A percentile compares a stretch with the other conserved stretches of the same genome.
Evolutionary conservation across 2,113 vertebrate genomes (phyloP).

Genomic region (Odocoileus hemionus): DNA sequence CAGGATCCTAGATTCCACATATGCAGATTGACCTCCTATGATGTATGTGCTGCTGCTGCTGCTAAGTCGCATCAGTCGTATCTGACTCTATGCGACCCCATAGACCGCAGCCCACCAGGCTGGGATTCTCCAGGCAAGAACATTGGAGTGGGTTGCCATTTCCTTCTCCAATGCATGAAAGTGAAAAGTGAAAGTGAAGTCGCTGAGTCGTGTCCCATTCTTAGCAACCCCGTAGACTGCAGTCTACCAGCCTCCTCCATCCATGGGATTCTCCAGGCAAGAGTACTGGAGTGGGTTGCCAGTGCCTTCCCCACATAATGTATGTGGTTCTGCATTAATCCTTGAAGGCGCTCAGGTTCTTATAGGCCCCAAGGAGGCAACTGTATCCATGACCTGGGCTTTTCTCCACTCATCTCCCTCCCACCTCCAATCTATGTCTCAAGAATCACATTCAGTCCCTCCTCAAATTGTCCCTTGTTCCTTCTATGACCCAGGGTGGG

Average conservation of each 20-base stretch:
- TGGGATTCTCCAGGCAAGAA: no score
- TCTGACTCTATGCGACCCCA: no score
- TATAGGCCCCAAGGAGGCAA: background rate
- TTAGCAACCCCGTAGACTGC: no score
- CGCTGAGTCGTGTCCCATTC: accelerated
- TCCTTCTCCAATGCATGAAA: no score
- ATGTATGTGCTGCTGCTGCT: background rate
- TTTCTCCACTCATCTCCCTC: background rate
- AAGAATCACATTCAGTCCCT: background rate
- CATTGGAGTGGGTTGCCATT: no score
- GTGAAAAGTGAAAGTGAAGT: no score
- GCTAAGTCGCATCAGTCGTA: no score
- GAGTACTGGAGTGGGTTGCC: no score
- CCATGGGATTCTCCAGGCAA: no score
- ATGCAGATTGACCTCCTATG: background rate
- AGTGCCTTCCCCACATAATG: accelerated
- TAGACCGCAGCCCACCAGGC: no score
- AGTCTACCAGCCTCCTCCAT: no score
- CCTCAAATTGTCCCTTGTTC: background rate
- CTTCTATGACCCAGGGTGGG: no score
- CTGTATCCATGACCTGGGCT: background rate
- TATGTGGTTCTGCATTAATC: background rate
- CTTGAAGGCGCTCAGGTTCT: background rate
- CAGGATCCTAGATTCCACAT: background rate
- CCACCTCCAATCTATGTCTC: background rate